phyloP scores from a whole-genome alignment of 2,113 vertebrate species.

The Dasyornis broadbenti region DNA sequence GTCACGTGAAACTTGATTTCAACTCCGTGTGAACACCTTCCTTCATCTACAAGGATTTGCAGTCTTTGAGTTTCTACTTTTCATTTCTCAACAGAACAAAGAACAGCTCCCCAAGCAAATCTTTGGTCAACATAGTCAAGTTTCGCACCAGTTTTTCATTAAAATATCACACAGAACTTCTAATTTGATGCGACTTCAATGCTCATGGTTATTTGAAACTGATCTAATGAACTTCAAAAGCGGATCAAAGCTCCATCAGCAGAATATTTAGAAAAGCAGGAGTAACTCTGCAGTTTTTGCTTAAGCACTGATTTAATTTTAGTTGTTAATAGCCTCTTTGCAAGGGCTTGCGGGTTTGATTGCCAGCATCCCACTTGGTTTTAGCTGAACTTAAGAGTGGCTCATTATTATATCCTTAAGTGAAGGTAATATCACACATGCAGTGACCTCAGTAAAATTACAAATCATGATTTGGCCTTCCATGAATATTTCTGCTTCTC shows the following conservation, averaged over 20 bases:
- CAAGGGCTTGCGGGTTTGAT: neutral
- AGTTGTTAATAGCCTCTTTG: neutral
- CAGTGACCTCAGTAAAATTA: neutral
- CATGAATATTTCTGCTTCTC: conserved; percentile 25
- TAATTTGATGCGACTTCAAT: neutral
- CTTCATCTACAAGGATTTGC: neutral
- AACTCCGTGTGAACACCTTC: neutral
- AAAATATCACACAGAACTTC: neutral
- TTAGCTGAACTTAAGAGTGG: neutral
- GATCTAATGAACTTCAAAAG: neutral
- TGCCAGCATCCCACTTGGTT: neutral
- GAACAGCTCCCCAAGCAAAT: neutral
- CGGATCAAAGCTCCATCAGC: neutral
- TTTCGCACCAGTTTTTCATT: conserved; percentile 18
- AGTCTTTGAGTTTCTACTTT: neutral
- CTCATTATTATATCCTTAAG: neutral
- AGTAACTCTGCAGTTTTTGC: neutral
- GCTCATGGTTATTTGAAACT: neutral
- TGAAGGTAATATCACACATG: neutral
- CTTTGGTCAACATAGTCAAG: neutral
- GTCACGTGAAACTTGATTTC: neutral
- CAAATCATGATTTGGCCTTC: conserved; percentile 28
- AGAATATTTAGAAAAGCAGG: neutral
- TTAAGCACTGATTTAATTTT: neutral
- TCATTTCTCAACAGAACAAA: neutral